Conservation (phyloP, 2,797 vertebrate species). For the Martes flavigula region DNA sequence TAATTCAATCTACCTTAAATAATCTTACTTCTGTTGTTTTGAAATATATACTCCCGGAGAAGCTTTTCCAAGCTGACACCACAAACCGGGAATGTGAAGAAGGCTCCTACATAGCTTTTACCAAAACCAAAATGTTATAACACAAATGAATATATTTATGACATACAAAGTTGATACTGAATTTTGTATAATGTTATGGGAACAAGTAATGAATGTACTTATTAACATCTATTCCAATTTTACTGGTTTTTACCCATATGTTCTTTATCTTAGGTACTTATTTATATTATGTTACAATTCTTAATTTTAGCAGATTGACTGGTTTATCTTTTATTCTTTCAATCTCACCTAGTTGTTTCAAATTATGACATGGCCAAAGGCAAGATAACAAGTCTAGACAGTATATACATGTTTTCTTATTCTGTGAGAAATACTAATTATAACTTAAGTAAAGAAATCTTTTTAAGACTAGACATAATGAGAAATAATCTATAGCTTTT, state of each 20-base stretch:
- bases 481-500: background rate
- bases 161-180: background rate
- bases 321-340: background rate
- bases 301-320: background rate
- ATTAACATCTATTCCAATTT: background rate
- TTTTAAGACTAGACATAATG: background rate
- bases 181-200: background rate
- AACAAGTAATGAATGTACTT: background rate
- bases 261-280: background rate
- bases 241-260: background rate
- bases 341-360: background rate
- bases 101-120: conserved; percentile 17
- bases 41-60: conserved; percentile 47
- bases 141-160: background rate
- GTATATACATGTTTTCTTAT: background rate
- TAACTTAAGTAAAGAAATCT: background rate
- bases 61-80: conserved; percentile 18
- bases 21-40: conserved; percentile 61
- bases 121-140: background rate
- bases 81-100: conserved; percentile 46
- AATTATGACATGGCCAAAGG: background rate
- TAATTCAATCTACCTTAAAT: conserved; percentile 63
- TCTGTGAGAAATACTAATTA: background rate
- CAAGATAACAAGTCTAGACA: conserved; percentile 42
- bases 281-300: background rate